phyloP scores from a whole-genome alignment of 2,797 vertebrate species.

The Rhynchotus rufescens region DNA sequence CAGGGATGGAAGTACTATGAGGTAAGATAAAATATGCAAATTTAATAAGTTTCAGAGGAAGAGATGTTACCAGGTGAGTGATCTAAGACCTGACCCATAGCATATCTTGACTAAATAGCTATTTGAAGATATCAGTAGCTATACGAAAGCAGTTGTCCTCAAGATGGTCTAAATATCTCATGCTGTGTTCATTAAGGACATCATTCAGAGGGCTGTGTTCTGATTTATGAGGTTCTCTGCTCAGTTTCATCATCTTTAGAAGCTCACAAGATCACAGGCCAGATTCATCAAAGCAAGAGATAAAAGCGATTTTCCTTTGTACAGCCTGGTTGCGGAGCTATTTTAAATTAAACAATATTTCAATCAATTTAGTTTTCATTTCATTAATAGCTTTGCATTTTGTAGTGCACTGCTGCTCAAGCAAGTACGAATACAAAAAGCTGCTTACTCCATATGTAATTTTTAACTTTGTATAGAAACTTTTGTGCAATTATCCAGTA shows the following conservation, averaged over 20 bases:
- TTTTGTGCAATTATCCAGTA: neutral
- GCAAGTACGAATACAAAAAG: neutral
- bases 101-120: conserved; percentile 21
- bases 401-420: neutral
- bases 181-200: conserved; percentile 63
- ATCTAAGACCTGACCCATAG: conserved; percentile 1
- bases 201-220: conserved; percentile 11
- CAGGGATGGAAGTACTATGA: neutral
- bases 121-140: conserved; percentile 32
- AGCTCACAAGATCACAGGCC: conserved; percentile 53
- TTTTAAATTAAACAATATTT: conserved; percentile 53
- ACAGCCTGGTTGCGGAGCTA: neutral
- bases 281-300: conserved; percentile 57
- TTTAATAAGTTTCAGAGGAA: neutral
- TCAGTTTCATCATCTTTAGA: conserved; percentile 59
- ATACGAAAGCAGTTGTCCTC: conserved; percentile 39
- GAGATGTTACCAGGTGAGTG: neutral
- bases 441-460: neutral
- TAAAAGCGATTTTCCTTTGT: conserved; percentile 58
- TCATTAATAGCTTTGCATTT: conserved; percentile 36
- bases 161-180: conserved; percentile 54
- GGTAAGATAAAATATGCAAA: neutral
- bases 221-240: conserved; percentile 23
- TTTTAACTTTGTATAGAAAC: neutral
- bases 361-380: conserved; percentile 17